phyloP scores from a whole-genome alignment of 2,888 invertebrate genomes.

The Athalia circularis region DNA sequence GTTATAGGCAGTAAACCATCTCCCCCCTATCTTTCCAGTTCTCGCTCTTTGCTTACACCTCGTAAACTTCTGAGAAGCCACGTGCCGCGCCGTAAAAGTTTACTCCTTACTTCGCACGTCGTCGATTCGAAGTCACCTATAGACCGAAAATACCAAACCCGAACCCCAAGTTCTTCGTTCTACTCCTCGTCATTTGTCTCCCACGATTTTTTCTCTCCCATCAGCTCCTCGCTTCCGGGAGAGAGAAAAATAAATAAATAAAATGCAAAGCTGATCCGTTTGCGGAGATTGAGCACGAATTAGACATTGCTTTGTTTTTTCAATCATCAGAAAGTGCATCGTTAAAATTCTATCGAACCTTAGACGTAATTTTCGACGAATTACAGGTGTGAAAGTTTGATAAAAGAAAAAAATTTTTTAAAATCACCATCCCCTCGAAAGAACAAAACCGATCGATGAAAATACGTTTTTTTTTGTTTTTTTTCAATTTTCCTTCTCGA shows the following conservation, averaged over 20 bases:
- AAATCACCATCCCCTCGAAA: neutral
- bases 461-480: neutral
- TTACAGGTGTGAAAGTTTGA: constrained; percentile 5
- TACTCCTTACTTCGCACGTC: constrained; percentile 30
- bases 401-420: neutral
- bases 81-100: constrained; percentile 50
- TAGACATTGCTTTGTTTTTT: neutral
- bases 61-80: constrained; percentile 54
- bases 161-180: neutral
- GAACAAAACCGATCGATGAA: neutral
- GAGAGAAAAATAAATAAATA: neutral
- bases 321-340: neutral
- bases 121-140: constrained; percentile 9
- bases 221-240: neutral
- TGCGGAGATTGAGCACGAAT: constrained; percentile 35
- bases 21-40: constrained; percentile 47
- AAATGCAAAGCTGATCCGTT: neutral
- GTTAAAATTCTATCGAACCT: constrained; percentile 33
- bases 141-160: neutral
- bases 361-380: neutral
- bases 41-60: constrained; percentile 59
- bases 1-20: constrained; percentile 9
- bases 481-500: neutral
- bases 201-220: neutral
- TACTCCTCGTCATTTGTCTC: neutral